Percentiles rank a stretch among this genome's conserved stretches.
phyloP scores from a whole-genome alignment of 2,797 vertebrate species.

The Triplophysa yarkandensis region DNA sequence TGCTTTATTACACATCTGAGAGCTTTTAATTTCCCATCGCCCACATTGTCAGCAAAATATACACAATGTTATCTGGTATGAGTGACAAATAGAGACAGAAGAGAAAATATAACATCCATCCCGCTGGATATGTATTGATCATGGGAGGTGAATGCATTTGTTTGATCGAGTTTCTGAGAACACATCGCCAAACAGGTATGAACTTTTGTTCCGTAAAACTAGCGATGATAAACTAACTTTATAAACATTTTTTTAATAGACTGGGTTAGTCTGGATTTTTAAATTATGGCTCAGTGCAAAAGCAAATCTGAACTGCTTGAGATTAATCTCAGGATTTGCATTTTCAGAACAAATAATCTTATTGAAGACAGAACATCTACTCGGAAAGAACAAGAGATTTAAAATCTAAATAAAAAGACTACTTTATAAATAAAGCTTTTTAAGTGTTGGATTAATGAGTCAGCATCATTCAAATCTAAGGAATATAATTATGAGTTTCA shows the following conservation, averaged over 20 bases:
- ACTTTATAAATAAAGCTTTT: background rate
- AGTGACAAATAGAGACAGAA: slow-evolving; percentile 60
- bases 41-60: slow-evolving; percentile 55
- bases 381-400: background rate
- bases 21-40: slow-evolving; percentile 61
- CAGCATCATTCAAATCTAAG: slow-evolving; percentile 15
- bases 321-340: background rate
- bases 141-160: slow-evolving; percentile 15
- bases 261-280: background rate
- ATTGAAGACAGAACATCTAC: background rate
- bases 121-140: slow-evolving; percentile 68
- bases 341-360: background rate
- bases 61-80: slow-evolving; percentile 44
- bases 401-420: background rate
- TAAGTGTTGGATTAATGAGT: background rate
- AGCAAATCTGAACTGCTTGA: background rate
- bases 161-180: slow-evolving; percentile 9
- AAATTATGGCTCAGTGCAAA: background rate
- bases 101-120: slow-evolving; percentile 68
- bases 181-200: background rate
- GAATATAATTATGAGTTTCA: slow-evolving; percentile 21
- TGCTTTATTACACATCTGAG: slow-evolving; percentile 38
- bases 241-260: slow-evolving; percentile 6
- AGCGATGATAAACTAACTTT: slow-evolving; percentile 17
- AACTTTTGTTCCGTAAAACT: background rate